These are phyloP conservation scores for Ecliptopera silaceata DNA, from an alignment of 2,888 invertebrate species.

Conservation along the genomic window DNA sequence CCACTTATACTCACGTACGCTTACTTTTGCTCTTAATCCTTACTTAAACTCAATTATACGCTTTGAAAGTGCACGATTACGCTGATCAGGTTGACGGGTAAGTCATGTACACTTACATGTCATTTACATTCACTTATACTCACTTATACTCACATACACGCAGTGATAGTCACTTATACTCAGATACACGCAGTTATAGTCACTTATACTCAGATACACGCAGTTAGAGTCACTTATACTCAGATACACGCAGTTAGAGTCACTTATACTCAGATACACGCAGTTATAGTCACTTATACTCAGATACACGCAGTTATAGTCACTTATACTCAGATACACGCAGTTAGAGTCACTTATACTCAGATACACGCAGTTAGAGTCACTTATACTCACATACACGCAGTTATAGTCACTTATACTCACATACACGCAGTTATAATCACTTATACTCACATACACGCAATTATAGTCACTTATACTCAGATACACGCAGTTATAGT, in stretches of 20 bases:
- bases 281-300: neutral
- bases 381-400: neutral
- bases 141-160: no score
- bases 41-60: no score
- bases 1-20: neutral
- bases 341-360: no score
- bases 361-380: neutral
- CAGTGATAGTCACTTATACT: no score
- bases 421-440: no score
- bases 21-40: neutral
- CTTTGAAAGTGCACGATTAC: no score
- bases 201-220: neutral
- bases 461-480: neutral
- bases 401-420: no score
- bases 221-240: no score
- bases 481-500: neutral
- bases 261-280: neutral
- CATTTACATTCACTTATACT: neutral
- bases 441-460: neutral
- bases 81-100: neutral
- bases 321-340: no score
- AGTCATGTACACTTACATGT: neutral
- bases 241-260: no score
- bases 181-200: neutral
- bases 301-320: neutral